Evolutionary conservation across 2,113 vertebrate genomes (phyloP).

Genomic region (Tupaia tana): DNA sequence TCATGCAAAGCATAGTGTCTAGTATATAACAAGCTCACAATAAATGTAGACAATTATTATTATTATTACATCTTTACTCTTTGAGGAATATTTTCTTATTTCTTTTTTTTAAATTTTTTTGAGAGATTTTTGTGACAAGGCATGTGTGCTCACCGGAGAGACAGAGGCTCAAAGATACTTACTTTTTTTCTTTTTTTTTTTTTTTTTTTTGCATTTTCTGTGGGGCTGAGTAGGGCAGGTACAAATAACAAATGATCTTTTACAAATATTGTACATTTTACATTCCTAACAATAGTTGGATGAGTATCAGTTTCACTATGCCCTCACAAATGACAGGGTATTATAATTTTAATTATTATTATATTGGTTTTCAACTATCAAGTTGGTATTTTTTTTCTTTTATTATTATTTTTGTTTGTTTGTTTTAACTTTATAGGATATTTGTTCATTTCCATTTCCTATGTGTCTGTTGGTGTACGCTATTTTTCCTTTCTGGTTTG

Average conservation of each 20-base stretch:
- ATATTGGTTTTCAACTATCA: neutral
- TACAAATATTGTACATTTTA: neutral
- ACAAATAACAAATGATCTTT: neutral
- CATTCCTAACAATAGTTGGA: neutral
- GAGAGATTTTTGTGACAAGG: no score
- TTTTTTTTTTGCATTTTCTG: neutral
- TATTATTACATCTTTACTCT: neutral
- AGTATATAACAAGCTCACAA: neutral
- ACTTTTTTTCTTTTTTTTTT: neutral
- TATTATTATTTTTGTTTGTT: neutral
- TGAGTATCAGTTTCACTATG: neutral
- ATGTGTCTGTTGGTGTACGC: neutral
- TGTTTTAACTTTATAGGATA: neutral
- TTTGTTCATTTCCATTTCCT: neutral
- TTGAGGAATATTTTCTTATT: conserved; percentile 19
- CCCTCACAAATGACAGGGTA: neutral
- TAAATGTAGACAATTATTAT: neutral
- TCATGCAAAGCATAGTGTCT: neutral
- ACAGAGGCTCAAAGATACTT: neutral
- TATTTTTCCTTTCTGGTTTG: neutral
- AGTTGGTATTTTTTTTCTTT: neutral
- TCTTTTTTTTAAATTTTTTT: neutral
- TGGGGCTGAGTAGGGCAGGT: neutral
- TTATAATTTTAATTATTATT: neutral
- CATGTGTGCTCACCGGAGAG: no score